These are phyloP conservation scores for Struthio camelus DNA, from an alignment of 2,113 vertebrate species.

Conservation along the genomic window DNA sequence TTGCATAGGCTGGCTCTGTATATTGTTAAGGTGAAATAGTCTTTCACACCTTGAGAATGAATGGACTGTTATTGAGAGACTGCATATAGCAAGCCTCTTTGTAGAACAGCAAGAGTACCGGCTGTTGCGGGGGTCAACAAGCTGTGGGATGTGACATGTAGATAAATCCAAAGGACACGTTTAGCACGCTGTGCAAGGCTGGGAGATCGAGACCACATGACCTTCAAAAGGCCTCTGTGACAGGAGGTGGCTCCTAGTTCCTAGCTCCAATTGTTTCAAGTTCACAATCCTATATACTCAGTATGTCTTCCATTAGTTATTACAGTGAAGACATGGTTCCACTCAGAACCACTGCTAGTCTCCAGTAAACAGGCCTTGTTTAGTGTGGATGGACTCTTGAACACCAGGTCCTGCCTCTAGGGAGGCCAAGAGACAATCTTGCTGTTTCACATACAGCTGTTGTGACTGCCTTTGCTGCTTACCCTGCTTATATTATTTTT, in stretches of 20 bases:
- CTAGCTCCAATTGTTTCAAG: not conserved
- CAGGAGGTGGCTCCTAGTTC: not conserved
- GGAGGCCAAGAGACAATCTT: not conserved
- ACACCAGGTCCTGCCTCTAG: not conserved
- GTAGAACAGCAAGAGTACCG: not conserved
- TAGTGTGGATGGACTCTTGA: not conserved
- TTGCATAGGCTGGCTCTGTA: not conserved
- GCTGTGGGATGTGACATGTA: not conserved
- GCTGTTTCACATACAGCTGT: fast-evolving
- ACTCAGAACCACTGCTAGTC: not conserved
- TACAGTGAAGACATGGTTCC: not conserved
- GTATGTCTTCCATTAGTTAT: not conserved
- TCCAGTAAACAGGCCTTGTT: not conserved
- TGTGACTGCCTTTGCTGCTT: not conserved
- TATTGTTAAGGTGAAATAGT: not conserved
- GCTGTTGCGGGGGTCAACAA: too few species aligned
- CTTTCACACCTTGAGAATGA: not conserved
- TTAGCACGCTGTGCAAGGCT: not conserved
- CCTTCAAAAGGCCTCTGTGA: not conserved
- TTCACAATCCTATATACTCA: not conserved
- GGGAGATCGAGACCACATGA: not conserved
- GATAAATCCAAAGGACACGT: not conserved
- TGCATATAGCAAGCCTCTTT: not conserved
- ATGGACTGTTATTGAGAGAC: not conserved
- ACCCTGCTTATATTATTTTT: not conserved